A percentile compares a stretch with the other conserved stretches of the same genome.
These are phyloP conservation scores for Danio choprae DNA, from an alignment of 2,797 vertebrate genomes.

Conservation along the genomic window DNA sequence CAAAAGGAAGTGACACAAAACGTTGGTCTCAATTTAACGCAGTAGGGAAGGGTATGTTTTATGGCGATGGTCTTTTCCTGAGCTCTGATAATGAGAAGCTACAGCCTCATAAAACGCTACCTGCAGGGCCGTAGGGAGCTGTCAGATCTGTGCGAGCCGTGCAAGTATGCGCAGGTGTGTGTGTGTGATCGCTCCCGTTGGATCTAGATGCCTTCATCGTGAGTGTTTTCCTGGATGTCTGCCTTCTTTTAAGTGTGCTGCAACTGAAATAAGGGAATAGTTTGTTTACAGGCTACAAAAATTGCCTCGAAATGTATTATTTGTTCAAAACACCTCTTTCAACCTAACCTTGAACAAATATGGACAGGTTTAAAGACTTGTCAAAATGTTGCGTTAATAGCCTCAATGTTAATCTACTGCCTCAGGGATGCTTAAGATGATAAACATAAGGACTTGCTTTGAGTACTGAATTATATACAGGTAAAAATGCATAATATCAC, in stretches of 20 bases:
- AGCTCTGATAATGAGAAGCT: constrained; percentile 59
- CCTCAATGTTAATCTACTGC: not conserved
- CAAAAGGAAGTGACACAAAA: constrained; percentile 58
- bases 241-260: not conserved
- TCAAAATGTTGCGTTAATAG: constrained; percentile 21
- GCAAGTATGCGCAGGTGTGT: constrained; percentile 3
- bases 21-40: constrained; percentile 52
- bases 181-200: not conserved
- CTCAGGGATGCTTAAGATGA: constrained; percentile 3
- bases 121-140: constrained; percentile 50
- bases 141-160: constrained; percentile 41
- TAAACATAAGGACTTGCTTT: constrained; percentile 9
- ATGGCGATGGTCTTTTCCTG: constrained; percentile 51
- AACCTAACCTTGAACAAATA: not conserved
- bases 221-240: not conserved
- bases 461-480: not conserved
- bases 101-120: constrained; percentile 60
- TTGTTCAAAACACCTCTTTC: not conserved
- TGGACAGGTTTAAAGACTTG: constrained; percentile 19
- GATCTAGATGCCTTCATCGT: constrained; percentile 21
- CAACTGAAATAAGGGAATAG: constrained; percentile 1
- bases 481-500: not conserved
- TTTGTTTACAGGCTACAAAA: constrained; percentile 20
- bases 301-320: not conserved
- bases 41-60: constrained; percentile 53